Conservation (phyloP, 1,140 invertebrate genomes). For the Coenobita brevimanus region DNA sequence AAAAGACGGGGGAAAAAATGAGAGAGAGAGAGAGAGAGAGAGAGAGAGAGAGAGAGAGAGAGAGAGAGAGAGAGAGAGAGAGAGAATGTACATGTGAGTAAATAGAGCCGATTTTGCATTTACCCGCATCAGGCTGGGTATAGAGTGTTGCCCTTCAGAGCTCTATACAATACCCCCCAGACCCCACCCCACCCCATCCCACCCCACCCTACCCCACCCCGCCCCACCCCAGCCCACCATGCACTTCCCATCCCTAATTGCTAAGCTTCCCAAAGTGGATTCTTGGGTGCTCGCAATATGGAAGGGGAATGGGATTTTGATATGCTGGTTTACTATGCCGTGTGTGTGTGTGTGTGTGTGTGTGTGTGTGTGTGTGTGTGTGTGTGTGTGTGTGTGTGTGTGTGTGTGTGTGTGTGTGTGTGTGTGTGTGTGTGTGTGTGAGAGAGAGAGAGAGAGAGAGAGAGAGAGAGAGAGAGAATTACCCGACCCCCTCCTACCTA, state of each 20-base stretch:
- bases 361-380: no score
- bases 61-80: conserved; percentile 33
- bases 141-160: neutral
- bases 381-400: no score
- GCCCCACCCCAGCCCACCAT: neutral
- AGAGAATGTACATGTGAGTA: neutral
- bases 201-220: neutral
- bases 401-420: no score
- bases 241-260: no score
- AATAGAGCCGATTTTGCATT: conserved; percentile 3
- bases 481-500: no score
- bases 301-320: no score
- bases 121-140: neutral
- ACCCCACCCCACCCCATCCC: neutral
- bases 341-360: no score
- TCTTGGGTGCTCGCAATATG: no score
- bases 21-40: conserved; percentile 52
- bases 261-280: no score
- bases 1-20: no score
- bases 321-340: no score
- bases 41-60: conserved; percentile 49
- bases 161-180: neutral
- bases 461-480: conserved; percentile 14
- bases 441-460: neutral
- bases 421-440: no score